Base-by-base conservation (phyloP, 2,797 vertebrate genomes). In the Syngnathus rostellatus region DNA sequence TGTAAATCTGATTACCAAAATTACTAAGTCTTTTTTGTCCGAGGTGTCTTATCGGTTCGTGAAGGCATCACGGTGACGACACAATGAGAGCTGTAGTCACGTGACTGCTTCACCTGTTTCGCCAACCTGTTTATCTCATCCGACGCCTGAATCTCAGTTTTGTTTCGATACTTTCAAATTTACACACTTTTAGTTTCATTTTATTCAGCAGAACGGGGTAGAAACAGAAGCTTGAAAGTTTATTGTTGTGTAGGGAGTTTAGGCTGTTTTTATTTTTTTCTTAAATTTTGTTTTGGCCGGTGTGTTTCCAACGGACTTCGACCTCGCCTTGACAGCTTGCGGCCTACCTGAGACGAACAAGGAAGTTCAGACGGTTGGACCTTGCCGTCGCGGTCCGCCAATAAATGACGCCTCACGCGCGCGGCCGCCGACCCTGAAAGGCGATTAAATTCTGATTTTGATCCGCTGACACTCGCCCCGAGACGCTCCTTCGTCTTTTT, bases 51-150 rank as follows among this genome's bases (percentile, higher is more conserved):
- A 6, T 10, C 16, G 40, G 38, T n/a, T 9, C 21, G 0, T 43
- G 51, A 39, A 67, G 19, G 3, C 51, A 50, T 65, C 75, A 81
- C 64, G 60, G 77, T 85, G 82, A 88, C 83, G 84, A 12, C 74
- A 66, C 6, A 14, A 72, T 61, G 11, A 6, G 19, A 21, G 8
- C 14, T 4, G 16, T 5, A 6, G 50, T 48, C 87, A 88, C 81
- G 82, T 88, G 84, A 83, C 39, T 23, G 2, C 1, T 75, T 71
- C 72, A 89, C 88, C 88, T 89, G 88, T 72, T 66, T 60, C 45
- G 48, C 21, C 53, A 79, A 84, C 86, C 87, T 85, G 78, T 87
- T 84, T 77, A 67, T 81, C 68, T 12, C 58, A 51, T 40, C 0
- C n/a, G 21, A 17, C 23, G 3, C 16, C 12, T 8, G 17, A 37